Percentiles rank a stretch among this genome's conserved stretches.
These are phyloP conservation scores for Synchiropus splendidus DNA, from an alignment of 2,113 vertebrate genomes.

Conservation along the genomic window DNA sequence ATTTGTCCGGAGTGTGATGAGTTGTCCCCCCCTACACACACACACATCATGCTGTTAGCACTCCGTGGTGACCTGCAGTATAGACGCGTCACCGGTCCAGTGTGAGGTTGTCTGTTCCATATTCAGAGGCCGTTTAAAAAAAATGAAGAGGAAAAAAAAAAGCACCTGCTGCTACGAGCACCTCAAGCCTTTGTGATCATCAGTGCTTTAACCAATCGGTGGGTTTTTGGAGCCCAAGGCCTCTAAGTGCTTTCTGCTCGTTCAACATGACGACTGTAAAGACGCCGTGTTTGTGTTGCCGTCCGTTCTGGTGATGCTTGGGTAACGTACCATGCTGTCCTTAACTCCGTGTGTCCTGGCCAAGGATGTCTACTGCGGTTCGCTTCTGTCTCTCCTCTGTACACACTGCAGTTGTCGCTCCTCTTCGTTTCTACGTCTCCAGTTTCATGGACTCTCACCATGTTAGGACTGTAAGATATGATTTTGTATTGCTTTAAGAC, in stretches of 20 bases:
- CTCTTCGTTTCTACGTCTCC: slow-evolving; percentile 61
- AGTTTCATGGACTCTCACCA: slow-evolving; percentile 59
- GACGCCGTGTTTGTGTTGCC: slow-evolving; percentile 58
- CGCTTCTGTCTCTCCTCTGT: slow-evolving; percentile 59
- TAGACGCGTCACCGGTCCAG: slow-evolving; percentile 42
- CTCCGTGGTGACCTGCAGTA: slow-evolving; percentile 41
- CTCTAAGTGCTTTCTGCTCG: slow-evolving; percentile 60
- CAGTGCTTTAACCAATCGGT: slow-evolving; percentile 63
- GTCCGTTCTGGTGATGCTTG: slow-evolving; percentile 56
- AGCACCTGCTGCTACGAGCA: slow-evolving; percentile 62
- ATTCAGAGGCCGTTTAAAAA: slow-evolving; percentile 47
- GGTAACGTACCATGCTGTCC: slow-evolving; percentile 57
- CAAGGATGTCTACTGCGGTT: slow-evolving; percentile 69
- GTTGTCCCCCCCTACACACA: slow-evolving; percentile 26
- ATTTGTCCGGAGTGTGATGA: slow-evolving; percentile 45
- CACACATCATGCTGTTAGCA: slow-evolving; percentile 47
- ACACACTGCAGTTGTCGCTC: slow-evolving; percentile 53
- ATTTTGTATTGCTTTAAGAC: slow-evolving; percentile 71
- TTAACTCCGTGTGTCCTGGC: slow-evolving; percentile 61
- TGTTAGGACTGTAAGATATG: slow-evolving; percentile 66
- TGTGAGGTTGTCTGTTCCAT: slow-evolving; percentile 47
- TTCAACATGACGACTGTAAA: slow-evolving; percentile 51
- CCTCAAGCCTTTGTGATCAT: slow-evolving; percentile 65
- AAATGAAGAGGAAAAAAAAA: slow-evolving; percentile 5
- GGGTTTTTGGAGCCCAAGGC: slow-evolving; percentile 36